These are phyloP conservation scores for Peucedramus taeniatus DNA, from an alignment of 2,113 vertebrate species.

Conservation along the genomic window DNA sequence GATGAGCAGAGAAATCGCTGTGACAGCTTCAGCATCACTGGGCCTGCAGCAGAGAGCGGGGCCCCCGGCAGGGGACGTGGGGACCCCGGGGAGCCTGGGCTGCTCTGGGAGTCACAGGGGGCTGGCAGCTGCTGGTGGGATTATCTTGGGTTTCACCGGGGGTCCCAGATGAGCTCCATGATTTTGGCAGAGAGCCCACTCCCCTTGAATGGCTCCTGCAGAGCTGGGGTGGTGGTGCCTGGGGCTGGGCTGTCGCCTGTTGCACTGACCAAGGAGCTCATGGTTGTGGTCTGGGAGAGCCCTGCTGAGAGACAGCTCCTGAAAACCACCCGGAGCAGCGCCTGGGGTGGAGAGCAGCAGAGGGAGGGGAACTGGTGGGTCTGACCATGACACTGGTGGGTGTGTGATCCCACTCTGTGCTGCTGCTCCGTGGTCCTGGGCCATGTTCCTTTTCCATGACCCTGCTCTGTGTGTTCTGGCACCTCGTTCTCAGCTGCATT, in stretches of 20 bases:
- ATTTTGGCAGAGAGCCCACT: neutral
- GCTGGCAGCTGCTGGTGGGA: neutral
- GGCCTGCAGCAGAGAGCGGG: neutral
- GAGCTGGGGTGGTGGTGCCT: neutral
- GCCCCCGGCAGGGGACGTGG: neutral
- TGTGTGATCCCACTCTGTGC: neutral
- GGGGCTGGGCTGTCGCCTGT: neutral
- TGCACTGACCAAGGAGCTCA: accelerated
- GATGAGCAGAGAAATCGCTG: slow-evolving; percentile 42
- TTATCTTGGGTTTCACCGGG: accelerated
- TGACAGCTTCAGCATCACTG: slow-evolving; percentile 29
- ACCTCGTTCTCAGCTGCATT: neutral
- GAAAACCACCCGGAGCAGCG: neutral
- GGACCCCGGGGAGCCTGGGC: neutral
- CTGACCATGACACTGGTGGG: accelerated
- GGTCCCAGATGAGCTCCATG: neutral
- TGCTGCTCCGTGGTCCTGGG: neutral
- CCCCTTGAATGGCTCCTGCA: neutral
- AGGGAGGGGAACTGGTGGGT: neutral
- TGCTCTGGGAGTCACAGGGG: accelerated
- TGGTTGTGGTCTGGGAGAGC: neutral
- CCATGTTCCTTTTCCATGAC: neutral
- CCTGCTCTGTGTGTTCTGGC: neutral
- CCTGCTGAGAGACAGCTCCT: neutral
- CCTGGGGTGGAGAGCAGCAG: neutral